Percentiles rank a stretch among this genome's conserved stretches.
Conservation (phyloP, 2,797 vertebrate genomes). For the Galago senegalensis region DNA sequence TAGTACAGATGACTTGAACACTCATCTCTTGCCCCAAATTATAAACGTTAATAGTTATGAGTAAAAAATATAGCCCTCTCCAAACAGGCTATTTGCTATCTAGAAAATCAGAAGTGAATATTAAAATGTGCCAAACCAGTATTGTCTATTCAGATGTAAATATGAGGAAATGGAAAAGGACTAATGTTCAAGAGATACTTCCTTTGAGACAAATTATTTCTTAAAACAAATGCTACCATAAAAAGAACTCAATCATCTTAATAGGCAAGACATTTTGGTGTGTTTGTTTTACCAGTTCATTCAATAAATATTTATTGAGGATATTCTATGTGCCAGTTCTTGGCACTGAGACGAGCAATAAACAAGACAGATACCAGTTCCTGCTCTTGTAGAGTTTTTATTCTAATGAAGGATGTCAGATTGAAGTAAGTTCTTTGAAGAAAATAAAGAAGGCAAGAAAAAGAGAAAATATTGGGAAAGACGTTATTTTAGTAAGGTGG, state of each 20-base stretch:
- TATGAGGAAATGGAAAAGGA: background rate
- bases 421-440: background rate
- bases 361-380: background rate
- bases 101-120: background rate
- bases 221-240: background rate
- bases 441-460: background rate
- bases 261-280: background rate
- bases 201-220: background rate
- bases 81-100: background rate
- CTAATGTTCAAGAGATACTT: background rate
- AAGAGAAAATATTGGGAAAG: background rate
- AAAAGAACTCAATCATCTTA: background rate
- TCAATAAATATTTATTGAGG: background rate
- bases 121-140: background rate
- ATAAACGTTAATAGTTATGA: background rate
- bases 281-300: background rate
- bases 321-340: background rate
- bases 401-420: slow-evolving; percentile 12
- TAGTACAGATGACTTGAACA: background rate
- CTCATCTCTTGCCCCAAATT: background rate
- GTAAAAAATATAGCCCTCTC: background rate
- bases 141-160: background rate
- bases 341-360: background rate
- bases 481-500: background rate
- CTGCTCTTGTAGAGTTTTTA: background rate